Evolutionary conservation across 1,140 invertebrate species (phyloP), one percentile per base, ranked within the genome.

Genomic region (Samia ricini): DNA sequence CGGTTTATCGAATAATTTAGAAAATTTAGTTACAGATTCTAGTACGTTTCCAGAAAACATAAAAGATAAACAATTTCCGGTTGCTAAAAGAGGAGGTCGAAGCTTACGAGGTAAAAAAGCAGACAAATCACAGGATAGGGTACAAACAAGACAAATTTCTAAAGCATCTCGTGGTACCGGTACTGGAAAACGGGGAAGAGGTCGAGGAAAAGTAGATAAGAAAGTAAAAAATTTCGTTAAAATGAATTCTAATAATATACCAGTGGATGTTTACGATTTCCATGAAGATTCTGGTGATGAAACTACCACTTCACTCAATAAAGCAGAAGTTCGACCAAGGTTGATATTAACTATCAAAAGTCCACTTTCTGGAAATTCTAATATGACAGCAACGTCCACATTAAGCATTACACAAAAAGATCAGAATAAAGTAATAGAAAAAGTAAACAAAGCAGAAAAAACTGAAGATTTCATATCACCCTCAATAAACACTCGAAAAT

Each of bases 211-310:
- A 88, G 90, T 78, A 42, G 93, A 91, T 76, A 91, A 81, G 86
- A 94, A 91, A 91, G 88, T 85, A 66, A 92, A 84, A 88, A 93
- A 82, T 80, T 75, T 88, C 2, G 86, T 91, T 15, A 88, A 80
- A 60, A 91, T 80, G 56, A 84, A 72, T 56, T 66, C 81, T 20
- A 85, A 83, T 66, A 83, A 87, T 64, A 78, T 93, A 7, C 92
- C 93, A 0, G 92, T 93, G 0, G 95, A 97, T 76, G 93, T 97
- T 2, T 97, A 97, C 69, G 95, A 97, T 79, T 97, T 96, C 77
- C 94, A 95, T 71, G 95, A 97, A 74, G 95, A 96, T 78, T 95
- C 95, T 23, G 95, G 95, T 54, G 95, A 96, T 72, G 93, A 95
- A 64, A 91, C 92, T 20, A 85, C 90, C 1, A 77, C 87, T 51